Evolutionary conservation across 23 tunicate genomes (phyloP), one percentile per base, ranked within the genome.

Genomic region (Botrylloides violaceus): DNA sequence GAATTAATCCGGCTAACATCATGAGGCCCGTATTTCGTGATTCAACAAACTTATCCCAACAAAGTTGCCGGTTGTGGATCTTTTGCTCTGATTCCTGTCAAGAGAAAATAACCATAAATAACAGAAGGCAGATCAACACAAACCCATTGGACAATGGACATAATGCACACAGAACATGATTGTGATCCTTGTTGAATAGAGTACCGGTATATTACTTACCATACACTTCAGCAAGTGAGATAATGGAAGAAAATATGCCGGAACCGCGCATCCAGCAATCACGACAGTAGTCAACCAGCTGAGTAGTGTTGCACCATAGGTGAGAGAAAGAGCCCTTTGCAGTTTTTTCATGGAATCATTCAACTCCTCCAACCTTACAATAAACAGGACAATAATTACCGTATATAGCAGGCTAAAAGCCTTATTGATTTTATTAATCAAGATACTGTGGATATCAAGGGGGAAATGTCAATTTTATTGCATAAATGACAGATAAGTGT

Each of bases 1-100:
- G n/a, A 31, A 78, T 72, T 27, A 84, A 49, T 19, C 92, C 92
- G 27, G 59, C 9, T 19, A 57, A 25, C 61, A 85, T 24, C 21
- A 73, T 37, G 20, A 85, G 53, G 1, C 84, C 94, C 26, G 60
- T 61, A 55, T 53, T 49, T 22, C 53, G 58, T 32, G 64, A 68
- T 5, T 34, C 81, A 2, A 53, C 53, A 59, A 85, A 85, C 23
- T 70, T 79, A 18, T 79, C 78, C 94, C 94, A 79, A 43, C 80
- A 85, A 37, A 19, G 61, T 57, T 32, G 72, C 25, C 43, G 66
- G 63, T 20, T 53, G 36, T 12, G 34, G 35, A 43, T 15, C 9
- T 43, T 43, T 15, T 43, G 53, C 12, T 43, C 53, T 9, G 53
- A 9, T 43, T 43, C 15, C 53, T 43, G 53, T 43, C 12, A 15